Conservation (phyloP, 2,113 vertebrate genomes). For the Lophius piscatorius region DNA sequence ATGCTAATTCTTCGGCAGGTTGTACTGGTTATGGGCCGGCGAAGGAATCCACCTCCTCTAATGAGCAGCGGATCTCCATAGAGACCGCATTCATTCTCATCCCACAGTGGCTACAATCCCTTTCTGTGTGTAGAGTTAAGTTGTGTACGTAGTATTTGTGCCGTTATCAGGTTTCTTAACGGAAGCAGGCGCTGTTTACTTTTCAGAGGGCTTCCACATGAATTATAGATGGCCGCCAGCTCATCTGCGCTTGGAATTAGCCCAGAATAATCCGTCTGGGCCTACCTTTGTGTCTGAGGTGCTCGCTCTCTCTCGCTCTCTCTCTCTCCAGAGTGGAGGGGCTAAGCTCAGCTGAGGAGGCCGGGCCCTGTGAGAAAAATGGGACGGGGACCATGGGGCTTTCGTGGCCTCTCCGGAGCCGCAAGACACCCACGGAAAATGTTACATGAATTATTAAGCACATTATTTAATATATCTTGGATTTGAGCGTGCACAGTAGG, state of each 20-base stretch:
- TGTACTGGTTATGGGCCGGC: conserved; percentile 41
- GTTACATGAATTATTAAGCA: conserved; percentile 6
- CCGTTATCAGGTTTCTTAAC: conserved; percentile 59
- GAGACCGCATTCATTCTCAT: conserved; percentile 10
- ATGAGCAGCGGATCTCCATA: conserved; percentile 64
- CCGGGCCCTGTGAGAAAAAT: background rate
- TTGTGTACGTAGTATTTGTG: conserved; percentile 29
- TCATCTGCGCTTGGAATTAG: conserved; percentile 70
- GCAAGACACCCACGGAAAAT: background rate
- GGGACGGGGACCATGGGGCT: conserved; percentile 3
- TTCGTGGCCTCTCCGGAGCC: background rate
- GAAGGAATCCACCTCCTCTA: conserved; percentile 45
- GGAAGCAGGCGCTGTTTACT: conserved; percentile 73
- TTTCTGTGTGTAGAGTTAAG: conserved; percentile 27
- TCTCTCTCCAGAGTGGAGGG: conserved; percentile 51
- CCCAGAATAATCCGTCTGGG: conserved; percentile 57
- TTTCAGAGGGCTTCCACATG: conserved; percentile 71
- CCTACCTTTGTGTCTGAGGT: conserved; percentile 37
- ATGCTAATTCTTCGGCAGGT: conserved; percentile 60
- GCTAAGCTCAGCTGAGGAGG: conserved; percentile 20
- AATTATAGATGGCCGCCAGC: conserved; percentile 74
- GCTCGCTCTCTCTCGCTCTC: too few species aligned
- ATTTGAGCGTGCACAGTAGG: too few species aligned
- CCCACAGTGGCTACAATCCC: conserved; percentile 11
- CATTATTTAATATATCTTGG: too few species aligned